Base-by-base conservation (phyloP, 2,113 vertebrate species). In the Aleadryas rufinucha region DNA sequence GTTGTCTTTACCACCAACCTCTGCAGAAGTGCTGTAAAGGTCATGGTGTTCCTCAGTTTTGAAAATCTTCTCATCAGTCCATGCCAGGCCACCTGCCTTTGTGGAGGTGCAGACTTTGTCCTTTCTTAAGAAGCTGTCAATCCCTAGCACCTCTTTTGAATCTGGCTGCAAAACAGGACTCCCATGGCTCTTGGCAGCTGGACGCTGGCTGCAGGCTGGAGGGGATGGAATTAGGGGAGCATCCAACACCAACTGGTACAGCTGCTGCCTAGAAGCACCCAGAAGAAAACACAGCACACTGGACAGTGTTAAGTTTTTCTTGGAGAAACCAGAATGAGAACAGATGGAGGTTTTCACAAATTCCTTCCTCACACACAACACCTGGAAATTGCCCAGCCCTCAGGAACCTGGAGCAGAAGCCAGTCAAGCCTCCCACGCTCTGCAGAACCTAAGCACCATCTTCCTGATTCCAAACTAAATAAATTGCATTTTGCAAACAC, bases 241-340 rank as follows among this genome's bases (percentile, higher is more conserved):
- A 44, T 99, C 98, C 81, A 98, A 93, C 69, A 96, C 93, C 57
- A 96, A 71, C 94, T 98, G 98, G 52, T 98, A 97, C 94, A 99
- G 97, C 93, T 97, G 98, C 66, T 98, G 97, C 71, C 99, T 99
- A 74, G 26, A 95, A 92, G 53, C 37, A 97, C 1, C 35, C 94
- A 95, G 65, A 61, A 60, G 53, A 61, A 6, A 91, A 90, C 18
- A 47, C 56, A 61, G 80, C 42, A 61, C 23, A 12, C 5, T 16
- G 77, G 2, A 11, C 5, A 35, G 8, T 0, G 28, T 3, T 6
- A 50, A 18, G 33, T 20, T 35, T 16, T 53, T 9, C 61, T 49
- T 26, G 24, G 52, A 64, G 49, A 41, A 76, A 59, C 3, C 33
- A 83, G 33, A 60, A 50, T 1, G 1, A 49, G 71, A 63, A 21